Base-by-base conservation (phyloP, 1,140 invertebrate genomes). In the Drosophila aff. region DNA sequence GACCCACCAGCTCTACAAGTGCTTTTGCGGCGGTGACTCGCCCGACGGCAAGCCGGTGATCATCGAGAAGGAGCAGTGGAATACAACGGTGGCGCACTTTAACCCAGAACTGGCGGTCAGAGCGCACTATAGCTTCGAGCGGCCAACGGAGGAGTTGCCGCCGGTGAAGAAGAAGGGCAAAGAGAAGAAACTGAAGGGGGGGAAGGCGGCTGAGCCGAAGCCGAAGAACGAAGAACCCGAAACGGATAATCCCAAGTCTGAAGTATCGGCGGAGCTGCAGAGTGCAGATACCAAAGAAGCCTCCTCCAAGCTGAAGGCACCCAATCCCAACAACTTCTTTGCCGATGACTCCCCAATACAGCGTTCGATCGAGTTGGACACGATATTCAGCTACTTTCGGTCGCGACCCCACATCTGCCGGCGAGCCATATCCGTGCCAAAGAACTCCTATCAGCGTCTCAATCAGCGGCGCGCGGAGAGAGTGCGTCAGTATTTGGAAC, bases 1-100 rank as follows among this genome's bases (percentile, higher is more conserved):
- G 89, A 78, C 90, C 8, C 92, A 93, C 68, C 78, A 90, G 49
- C 65, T 93, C 8, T 93, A 93, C 55, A 93, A 93, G 44, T 93
- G 92, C 55, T 92, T 89, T 49, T 93, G 92, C 40, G 87, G 92
- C 4, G 89, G 87, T 7, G 53, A 71, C 1, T 76, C 81, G 0
- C 11, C 31, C 8, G 81, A 85, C 2, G 92, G 92, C 36, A 83
- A 85, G 47, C 87, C 87, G 0, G 69, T 92, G 18, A 21, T 92
- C 2, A 89, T 93, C 36, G 82, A 92, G 8, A 91, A 92, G 49
- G 84, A 81, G 26, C 64, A 86, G n/a, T 57, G 53, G 11, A 65
- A 90, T 33, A 40, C 50, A 15, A 13, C 60, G 1, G 66, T 78
- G 13, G 38, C 78, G 0, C 78, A 73, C 26, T 85, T 67, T 36